These are phyloP conservation scores for Caretta caretta DNA, from an alignment of 2,113 vertebrate genomes.

Conservation along the genomic window DNA sequence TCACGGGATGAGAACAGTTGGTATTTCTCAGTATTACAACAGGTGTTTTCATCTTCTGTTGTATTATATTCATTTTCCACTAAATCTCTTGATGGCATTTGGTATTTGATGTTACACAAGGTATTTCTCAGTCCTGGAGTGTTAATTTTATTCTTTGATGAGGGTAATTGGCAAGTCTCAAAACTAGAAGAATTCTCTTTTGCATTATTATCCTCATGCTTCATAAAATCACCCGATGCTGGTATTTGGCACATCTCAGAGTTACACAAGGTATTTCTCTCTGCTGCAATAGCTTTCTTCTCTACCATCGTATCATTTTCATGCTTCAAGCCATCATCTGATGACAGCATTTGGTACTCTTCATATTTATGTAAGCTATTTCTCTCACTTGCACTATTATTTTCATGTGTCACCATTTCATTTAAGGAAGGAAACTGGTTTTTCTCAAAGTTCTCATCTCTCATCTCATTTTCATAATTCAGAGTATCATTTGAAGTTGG, in stretches of 20 bases:
- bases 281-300: not conserved
- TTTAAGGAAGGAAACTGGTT: not conserved
- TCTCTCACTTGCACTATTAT: not conserved
- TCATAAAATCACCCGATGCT: not conserved
- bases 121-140: not conserved
- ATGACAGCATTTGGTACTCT: not conserved
- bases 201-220: not conserved
- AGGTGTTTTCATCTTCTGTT: conserved; percentile 1
- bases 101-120: not conserved
- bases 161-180: not conserved
- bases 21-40: not conserved
- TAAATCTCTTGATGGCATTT: not conserved
- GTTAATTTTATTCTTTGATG: not conserved
- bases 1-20: not conserved
- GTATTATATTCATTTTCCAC: not conserved
- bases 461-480: not conserved
- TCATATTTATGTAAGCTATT: not conserved
- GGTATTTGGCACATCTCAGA: not conserved
- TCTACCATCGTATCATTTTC: not conserved
- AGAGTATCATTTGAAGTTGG: not conserved
- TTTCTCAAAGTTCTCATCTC: not conserved
- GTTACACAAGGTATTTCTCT: not conserved
- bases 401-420: not conserved
- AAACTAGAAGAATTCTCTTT: not conserved
- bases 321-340: not conserved